Base-by-base conservation (phyloP, 1,140 invertebrate species). In the Lasioglossum albipes region DNA sequence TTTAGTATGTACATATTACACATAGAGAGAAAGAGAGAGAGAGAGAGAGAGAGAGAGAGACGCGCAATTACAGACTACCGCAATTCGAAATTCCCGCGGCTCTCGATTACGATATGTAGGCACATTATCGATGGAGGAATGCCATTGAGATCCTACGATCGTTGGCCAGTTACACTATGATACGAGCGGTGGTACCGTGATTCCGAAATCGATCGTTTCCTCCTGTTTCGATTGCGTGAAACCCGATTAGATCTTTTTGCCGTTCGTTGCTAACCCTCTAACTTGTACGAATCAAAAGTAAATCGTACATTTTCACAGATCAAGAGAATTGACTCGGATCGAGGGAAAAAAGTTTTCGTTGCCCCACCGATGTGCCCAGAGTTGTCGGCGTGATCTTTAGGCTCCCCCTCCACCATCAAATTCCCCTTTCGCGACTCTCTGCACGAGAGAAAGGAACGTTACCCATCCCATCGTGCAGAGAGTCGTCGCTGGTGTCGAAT, bases 1-100 rank as follows among this genome's bases (percentile, higher is more conserved):
- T 78, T 78, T 67, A 41, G 49, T 67, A 78, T 71, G 18, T 70
- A 74, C 70, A 67, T 41, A 27, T 68, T 69, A 61, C 7, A 57
- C 5, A 59, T 22, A n/a, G n/a, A n/a, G n/a, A n/a, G n/a, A n/a
- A n/a, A n/a, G n/a, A 45, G 45, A 49, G 10, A 61, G 16, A 77
- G 65, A 76, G 41, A 52, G 20, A 68, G n/a, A 45, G 45, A 49
- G 10, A 61, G 16, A 77, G 65, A 76, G 41, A 52, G 20, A 68
- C n/a, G 13, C n/a, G 36, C 36, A 20, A 31, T 31, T 68, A 62
- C 36, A 62, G n/a, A 61, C n/a, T 49, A 6, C 13, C 12, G n/a
- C 36, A 12, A 18, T 75, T 49, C 12, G 61, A 66, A 42, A 66
- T 36, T 36, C 36, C 36, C 27, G 31, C 31, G 45, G 31, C 52